Conservation (phyloP, 2,113 vertebrate species). For the Gymnocephalus cernua region DNA sequence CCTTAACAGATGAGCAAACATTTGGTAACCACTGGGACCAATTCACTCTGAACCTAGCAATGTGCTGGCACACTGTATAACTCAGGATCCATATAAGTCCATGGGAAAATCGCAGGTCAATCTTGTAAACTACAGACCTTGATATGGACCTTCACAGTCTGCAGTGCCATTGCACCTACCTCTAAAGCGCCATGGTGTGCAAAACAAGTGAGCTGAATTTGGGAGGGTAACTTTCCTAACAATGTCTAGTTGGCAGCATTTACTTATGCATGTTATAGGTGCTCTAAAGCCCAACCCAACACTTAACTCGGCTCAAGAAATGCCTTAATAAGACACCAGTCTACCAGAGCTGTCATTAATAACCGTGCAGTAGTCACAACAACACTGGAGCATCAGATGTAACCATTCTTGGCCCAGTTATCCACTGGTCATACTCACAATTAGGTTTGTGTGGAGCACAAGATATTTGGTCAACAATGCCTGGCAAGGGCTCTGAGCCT, state of each 20-base stretch:
- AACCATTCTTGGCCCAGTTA: background rate
- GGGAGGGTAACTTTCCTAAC: conserved; percentile 15
- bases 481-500: background rate
- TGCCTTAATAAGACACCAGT: conserved; percentile 1
- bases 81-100: conserved; percentile 36
- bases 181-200: conserved; percentile 22
- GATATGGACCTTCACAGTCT: conserved; percentile 53
- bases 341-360: background rate
- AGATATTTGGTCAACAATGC: conserved; percentile 6
- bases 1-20: conserved; percentile 49
- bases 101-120: background rate
- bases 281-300: background rate
- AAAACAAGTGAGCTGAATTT: conserved; percentile 18
- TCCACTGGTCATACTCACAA: background rate
- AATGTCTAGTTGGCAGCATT: background rate
- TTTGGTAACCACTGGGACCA: conserved; percentile 42
- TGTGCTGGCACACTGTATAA: conserved; percentile 33
- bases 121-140: conserved; percentile 51
- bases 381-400: conserved; percentile 7
- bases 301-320: conserved; percentile 15
- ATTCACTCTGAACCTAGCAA: conserved; percentile 39
- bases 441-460: background rate
- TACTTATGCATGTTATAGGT: background rate
- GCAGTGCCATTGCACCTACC: background rate
- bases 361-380: conserved; percentile 18